Conservation (phyloP, 2,113 vertebrate genomes). For the Grallaria varia region DNA sequence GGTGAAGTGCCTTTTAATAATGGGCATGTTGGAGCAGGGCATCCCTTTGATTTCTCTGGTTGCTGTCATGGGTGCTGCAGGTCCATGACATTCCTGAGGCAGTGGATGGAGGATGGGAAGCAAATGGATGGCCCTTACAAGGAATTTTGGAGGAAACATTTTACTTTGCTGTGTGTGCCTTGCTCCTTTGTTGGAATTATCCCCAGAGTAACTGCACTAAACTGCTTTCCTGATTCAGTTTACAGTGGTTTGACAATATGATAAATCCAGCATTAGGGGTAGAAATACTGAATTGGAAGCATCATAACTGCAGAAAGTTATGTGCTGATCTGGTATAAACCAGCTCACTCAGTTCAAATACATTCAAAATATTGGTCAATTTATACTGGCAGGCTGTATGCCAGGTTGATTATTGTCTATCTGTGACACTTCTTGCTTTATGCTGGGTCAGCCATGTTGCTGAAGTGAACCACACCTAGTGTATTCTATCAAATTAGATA, state of each 20-base stretch:
- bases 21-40: rapidly evolving
- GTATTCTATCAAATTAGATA: neutral
- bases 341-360: neutral
- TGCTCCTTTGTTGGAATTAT: neutral
- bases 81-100: neutral
- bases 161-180: neutral
- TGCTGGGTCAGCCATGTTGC: neutral
- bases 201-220: neutral
- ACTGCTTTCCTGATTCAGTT: neutral
- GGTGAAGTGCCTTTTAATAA: neutral
- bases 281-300: neutral
- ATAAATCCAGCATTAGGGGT: neutral
- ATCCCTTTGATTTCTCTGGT: neutral
- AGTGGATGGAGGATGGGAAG: rapidly evolving
- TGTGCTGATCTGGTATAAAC: neutral
- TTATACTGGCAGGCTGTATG: neutral
- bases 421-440: neutral
- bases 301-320: rapidly evolving
- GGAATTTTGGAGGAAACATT: neutral
- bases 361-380: neutral
- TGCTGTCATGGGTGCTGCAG: neutral
- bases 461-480: neutral
- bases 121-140: neutral
- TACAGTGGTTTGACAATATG: neutral
- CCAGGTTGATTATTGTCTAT: neutral